Base-by-base conservation (phyloP, 2,113 vertebrate genomes). In the Nicator chloris region DNA sequence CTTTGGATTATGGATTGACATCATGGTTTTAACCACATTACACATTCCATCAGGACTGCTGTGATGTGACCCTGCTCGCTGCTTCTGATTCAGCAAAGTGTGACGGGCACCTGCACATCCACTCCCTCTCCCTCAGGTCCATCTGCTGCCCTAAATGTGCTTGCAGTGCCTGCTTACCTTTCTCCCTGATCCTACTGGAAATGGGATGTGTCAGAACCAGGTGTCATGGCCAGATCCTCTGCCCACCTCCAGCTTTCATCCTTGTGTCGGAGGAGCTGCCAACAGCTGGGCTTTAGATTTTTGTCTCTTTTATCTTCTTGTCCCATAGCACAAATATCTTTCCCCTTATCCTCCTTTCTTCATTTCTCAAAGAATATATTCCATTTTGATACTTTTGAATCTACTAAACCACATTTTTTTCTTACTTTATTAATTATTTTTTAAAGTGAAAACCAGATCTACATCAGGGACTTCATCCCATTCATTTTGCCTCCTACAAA, bases 111-210 rank as follows among this genome's bases (percentile, higher is more conserved):
- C 9, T 13, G 59, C 57, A 27, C 66, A 3, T 5, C 31, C 85
- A 4, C 40, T 7, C 5, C 24, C 50, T 26, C 30, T 37, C 30
- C 56, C 42, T 23, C 16, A 10, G 22, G 17, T 9, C 26, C 50
- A 0, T 8, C 59, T 49, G 21, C 42, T 50, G 50, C 44, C 42
- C 59, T 4, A 3, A 42, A 26, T 2, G 40, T 47, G 65, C 11
- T 12, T 4, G 13, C 6, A 8, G 1, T 0, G 2, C n/a, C 1
- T 0, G 6, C 6, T 35, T 2, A 0, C 9, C 50, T 13, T 42
- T 23, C 35, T 15, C 31, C 60, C 33, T 13, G 27, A 2, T 23
- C 37, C 44, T 27, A 0, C 37, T 28, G 51, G 59, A 10, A 28
- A 10, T 3, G 6, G 18, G 6, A 6, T 7, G 23, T 5, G 11